Conservation (phyloP, 2,888 invertebrate genomes). For the Phrixothrix hirtus region DNA sequence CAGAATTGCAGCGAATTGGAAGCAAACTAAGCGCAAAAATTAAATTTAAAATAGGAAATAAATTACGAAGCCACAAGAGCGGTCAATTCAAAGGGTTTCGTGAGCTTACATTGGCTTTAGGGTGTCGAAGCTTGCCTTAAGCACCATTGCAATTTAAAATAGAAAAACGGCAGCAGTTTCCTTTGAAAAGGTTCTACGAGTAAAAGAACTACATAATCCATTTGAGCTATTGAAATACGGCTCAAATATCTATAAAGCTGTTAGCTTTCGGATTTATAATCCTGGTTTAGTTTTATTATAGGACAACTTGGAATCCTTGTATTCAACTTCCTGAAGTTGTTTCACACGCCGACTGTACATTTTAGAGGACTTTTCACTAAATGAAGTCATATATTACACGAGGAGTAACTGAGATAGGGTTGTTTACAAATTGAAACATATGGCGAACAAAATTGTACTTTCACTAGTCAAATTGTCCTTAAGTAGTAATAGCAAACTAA, state of each 20-base stretch:
- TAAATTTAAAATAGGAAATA: conserved; percentile 24
- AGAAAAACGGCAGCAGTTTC: conserved; percentile 14
- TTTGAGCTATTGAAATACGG: conserved; percentile 15
- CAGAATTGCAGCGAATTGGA: no score
- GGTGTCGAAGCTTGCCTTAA: conserved; percentile 26
- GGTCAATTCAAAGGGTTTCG: conserved; percentile 29
- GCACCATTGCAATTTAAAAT: conserved; percentile 27
- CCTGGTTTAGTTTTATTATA: no score
- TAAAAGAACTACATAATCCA: no score
- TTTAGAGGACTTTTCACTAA: no score
- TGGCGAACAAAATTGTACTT: conserved; percentile 21
- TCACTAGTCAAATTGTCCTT: conserved; percentile 13
- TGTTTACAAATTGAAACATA: conserved; percentile 28
- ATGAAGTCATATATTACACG: no score
- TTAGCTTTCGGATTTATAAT: no score
- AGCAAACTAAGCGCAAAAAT: conserved; percentile 8
- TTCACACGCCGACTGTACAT: no score
- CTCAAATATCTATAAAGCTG: no score
- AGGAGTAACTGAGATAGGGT: conserved; percentile 11
- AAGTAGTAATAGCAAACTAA: conserved; percentile 13
- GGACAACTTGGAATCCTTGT: no score
- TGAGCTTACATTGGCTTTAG: conserved; percentile 31
- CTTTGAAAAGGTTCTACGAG: no score
- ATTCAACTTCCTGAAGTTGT: no score
- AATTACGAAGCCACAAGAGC: conserved; percentile 26